Conservation (phyloP, 2,797 vertebrate genomes). For the Cryptoblepharus egeriae region DNA sequence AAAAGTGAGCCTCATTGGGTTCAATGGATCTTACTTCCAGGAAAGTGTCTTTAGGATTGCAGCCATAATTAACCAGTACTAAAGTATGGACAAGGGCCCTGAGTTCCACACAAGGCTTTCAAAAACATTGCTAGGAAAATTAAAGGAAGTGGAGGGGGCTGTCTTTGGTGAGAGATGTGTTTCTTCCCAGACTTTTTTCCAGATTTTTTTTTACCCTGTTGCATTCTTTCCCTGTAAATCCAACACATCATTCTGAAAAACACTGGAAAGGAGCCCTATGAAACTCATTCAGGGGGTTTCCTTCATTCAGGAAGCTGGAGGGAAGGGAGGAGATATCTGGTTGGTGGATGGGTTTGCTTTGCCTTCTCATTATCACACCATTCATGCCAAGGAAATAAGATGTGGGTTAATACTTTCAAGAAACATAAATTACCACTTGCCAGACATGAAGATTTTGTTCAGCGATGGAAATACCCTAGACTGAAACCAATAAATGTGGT, state of each 20-base stretch:
- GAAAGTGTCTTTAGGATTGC: no score
- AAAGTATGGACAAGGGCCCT: neutral
- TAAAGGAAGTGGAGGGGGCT: neutral
- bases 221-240: neutral
- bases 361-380: neutral
- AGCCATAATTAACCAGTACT: conserved; percentile 11
- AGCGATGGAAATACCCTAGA: fast-evolving
- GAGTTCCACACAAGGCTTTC: conserved; percentile 3
- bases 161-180: no score
- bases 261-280: neutral
- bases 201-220: fast-evolving
- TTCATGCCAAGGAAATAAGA: neutral
- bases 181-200: neutral
- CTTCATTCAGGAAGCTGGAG: fast-evolving
- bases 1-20: no score
- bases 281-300: neutral
- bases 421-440: neutral
- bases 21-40: no score
- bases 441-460: neutral
- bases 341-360: neutral
- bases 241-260: conserved; percentile 1
- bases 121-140: neutral
- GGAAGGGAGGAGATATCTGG: neutral
- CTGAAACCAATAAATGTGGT: fast-evolving
- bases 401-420: neutral